Percentiles rank a stretch among this genome's conserved stretches.
Conservation (phyloP, 2,113 vertebrate species). For the Protobothrops mucrosquamatus region DNA sequence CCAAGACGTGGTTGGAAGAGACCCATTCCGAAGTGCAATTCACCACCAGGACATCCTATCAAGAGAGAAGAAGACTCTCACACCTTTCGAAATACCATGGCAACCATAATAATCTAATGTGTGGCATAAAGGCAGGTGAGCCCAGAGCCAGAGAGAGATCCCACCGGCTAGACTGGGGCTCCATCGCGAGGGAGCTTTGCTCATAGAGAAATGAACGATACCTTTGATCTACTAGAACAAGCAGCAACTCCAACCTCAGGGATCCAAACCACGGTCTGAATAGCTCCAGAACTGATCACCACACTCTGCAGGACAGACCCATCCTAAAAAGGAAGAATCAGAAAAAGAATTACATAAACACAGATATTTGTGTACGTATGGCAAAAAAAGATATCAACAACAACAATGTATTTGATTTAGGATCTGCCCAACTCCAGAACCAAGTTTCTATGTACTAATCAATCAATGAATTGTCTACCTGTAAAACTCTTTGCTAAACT, state of each 20-base stretch:
- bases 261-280: constrained; percentile 94
- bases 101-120: background rate
- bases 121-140: background rate
- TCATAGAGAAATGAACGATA: constrained; percentile 41
- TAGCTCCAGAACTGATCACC: constrained; percentile 91
- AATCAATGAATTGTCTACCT: background rate
- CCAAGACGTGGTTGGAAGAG: constrained; percentile 85
- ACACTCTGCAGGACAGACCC: constrained; percentile 92
- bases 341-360: too few species aligned
- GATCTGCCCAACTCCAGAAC: background rate
- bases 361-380: background rate
- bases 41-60: constrained; percentile 92
- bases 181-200: background rate
- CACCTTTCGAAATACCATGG: background rate
- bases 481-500: background rate
- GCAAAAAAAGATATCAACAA: background rate
- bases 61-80: constrained; percentile 18
- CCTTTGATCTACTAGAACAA: constrained; percentile 98
- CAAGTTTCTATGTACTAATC: too few species aligned
- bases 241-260: constrained; percentile 94
- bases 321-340: constrained; percentile 72
- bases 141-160: background rate
- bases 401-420: background rate
- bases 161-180: background rate
- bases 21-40: constrained; percentile 91